Conservation (phyloP, 2,888 invertebrate genomes). For the Cetonia aurata region DNA sequence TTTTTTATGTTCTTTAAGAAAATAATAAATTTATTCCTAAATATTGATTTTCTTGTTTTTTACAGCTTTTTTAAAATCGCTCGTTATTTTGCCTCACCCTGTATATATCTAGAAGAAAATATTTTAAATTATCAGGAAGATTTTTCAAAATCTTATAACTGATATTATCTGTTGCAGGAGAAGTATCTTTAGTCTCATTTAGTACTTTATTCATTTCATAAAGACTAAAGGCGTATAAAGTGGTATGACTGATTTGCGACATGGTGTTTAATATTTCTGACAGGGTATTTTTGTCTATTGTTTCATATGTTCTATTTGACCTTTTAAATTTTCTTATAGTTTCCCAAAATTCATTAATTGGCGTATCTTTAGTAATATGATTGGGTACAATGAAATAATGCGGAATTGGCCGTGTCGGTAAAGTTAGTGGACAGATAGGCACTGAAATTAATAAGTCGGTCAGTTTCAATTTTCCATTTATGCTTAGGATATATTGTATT, state of each 20-base stretch:
- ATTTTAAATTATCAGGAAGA: conserved; percentile 17
- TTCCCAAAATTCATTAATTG: conserved; percentile 7
- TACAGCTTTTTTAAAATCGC: too few species aligned
- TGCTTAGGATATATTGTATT: conserved; percentile 9
- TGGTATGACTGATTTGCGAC: not conserved
- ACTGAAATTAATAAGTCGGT: not conserved
- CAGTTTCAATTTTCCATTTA: conserved; percentile 9
- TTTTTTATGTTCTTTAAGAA: too few species aligned
- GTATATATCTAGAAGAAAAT: too few species aligned
- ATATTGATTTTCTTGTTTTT: too few species aligned
- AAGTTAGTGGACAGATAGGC: conserved; percentile 1
- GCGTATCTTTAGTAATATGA: conserved; percentile 11
- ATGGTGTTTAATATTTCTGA: not conserved
- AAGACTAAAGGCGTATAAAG: conserved; percentile 4
- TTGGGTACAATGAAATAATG: not conserved
- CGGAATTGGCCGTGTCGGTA: not conserved
- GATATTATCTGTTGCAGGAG: conserved; percentile 29
- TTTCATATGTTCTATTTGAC: not conserved
- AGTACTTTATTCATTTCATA: conserved; percentile 2
- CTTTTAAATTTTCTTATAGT: conserved; percentile 13
- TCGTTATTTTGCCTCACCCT: too few species aligned
- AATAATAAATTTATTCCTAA: too few species aligned
- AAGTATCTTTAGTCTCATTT: conserved; percentile 1
- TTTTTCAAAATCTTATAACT: conserved; percentile 14
- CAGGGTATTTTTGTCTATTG: not conserved